Percentiles rank a stretch among this genome's conserved stretches.
phyloP scores from a whole-genome alignment of 1,140 invertebrate species.

The Thereuonema tuberculata region DNA sequence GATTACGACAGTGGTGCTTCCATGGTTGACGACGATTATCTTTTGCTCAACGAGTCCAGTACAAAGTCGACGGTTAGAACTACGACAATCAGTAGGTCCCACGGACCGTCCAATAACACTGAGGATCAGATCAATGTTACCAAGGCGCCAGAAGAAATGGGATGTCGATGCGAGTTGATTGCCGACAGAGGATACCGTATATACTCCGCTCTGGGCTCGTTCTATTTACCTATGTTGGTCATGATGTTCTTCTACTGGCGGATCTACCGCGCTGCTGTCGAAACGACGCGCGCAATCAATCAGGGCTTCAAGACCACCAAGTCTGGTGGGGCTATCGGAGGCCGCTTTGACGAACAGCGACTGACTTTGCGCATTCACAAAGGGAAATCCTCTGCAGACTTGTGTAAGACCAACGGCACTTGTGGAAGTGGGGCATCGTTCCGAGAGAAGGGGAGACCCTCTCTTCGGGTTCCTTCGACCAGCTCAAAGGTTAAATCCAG shows the following conservation, averaged over 20 bases:
- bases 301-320: conserved; percentile 77
- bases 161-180: conserved; percentile 64
- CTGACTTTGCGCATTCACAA: conserved; percentile 83
- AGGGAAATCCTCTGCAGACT: conserved; percentile 37
- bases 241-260: conserved; percentile 95
- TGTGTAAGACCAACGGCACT: conserved; percentile 22
- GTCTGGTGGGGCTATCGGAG: too few relatives aligned
- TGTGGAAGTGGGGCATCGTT: conserved; percentile 12
- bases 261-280: conserved; percentile 81
- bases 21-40: not conserved
- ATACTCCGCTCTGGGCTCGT: conserved; percentile 84
- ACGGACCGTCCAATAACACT: not conserved
- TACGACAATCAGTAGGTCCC: not conserved
- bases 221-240: conserved; percentile 90
- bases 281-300: conserved; percentile 78
- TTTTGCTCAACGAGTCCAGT: not conserved
- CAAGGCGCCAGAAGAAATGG: not conserved
- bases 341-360: conserved; percentile 66
- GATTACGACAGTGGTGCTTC: not conserved
- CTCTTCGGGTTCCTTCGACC: not conserved
- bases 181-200: conserved; percentile 67
- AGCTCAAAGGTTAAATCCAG: not conserved
- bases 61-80: too few relatives aligned
- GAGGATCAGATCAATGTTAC: not conserved
- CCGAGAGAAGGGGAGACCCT: not conserved